Evolutionary conservation across 2,797 vertebrate species (phyloP).

Genomic region (Sebastes glaucus): DNA sequence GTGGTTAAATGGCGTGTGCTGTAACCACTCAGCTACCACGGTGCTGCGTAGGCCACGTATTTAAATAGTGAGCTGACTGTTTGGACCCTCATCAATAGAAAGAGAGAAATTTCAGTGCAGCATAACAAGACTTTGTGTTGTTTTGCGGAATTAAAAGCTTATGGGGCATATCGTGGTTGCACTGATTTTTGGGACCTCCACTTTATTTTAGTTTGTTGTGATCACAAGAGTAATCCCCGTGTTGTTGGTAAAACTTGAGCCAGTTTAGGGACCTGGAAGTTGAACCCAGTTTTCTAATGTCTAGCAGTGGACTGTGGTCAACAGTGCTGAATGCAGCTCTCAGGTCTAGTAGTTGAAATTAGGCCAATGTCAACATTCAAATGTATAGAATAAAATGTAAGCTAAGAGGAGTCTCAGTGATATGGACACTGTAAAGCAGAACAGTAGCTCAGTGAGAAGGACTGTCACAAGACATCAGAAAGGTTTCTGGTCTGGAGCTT

Average conservation of each 20-base stretch:
- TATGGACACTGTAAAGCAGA: neutral
- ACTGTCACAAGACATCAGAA: neutral
- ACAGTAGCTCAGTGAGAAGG: neutral
- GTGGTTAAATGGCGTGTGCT: neutral
- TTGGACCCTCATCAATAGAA: neutral
- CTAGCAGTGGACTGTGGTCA: neutral
- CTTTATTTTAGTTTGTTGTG: neutral
- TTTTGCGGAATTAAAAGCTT: neutral
- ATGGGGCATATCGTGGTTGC: too few species aligned
- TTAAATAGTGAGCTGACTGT: neutral
- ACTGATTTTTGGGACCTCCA: neutral
- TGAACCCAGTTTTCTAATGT: neutral
- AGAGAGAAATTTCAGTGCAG: neutral
- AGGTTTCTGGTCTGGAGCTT: neutral
- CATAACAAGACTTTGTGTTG: neutral
- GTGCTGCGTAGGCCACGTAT: neutral
- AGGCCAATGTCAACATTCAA: neutral
- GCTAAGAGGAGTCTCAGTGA: neutral
- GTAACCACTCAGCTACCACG: neutral
- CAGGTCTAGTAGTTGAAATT: neutral
- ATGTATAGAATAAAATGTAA: neutral
- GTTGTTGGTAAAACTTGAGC: neutral
- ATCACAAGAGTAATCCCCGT: neutral
- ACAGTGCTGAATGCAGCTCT: neutral
- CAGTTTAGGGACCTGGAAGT: neutral